A percentile compares a stretch with the other conserved stretches of the same genome.
Evolutionary conservation across 92 coral and sea anemone genomes (phyloP).

Genomic region (Parazoanthus darwini): DNA sequence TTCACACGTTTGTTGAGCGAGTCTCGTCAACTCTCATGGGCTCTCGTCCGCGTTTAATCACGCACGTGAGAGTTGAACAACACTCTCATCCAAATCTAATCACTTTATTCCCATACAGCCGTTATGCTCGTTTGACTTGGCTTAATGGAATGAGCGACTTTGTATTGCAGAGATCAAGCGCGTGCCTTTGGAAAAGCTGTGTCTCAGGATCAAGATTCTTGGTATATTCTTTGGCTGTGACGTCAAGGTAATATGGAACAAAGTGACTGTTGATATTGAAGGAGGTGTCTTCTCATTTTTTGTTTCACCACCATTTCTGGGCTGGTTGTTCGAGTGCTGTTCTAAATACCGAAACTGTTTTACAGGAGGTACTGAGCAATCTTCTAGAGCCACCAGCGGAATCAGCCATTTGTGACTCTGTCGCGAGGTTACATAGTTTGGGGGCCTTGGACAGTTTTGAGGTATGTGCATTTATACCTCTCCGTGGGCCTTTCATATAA

Average conservation of each 20-base stretch:
- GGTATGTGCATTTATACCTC: slow-evolving; percentile 38
- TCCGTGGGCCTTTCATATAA: background rate
- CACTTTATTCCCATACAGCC: too few relatives aligned
- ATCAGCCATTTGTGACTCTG: slow-evolving; percentile 63
- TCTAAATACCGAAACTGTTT: background rate
- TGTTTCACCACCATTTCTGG: too few relatives aligned
- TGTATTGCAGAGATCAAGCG: slow-evolving; percentile 77
- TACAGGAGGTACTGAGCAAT: slow-evolving; percentile 70
- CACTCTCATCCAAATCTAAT: too few relatives aligned
- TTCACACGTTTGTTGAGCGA: too few relatives aligned
- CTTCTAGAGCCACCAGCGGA: slow-evolving; percentile 79
- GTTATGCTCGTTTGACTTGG: too few relatives aligned
- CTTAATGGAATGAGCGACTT: too few relatives aligned
- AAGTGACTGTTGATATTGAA: background rate
- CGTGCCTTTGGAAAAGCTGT: slow-evolving; percentile 84
- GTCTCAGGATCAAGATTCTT: slow-evolving; percentile 83
- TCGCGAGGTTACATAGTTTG: slow-evolving; percentile 73
- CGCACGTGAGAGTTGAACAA: too few relatives aligned
- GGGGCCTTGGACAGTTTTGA: slow-evolving; percentile 82
- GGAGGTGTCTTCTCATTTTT: background rate
- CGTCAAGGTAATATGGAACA: slow-evolving; percentile 56
- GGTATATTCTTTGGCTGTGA: slow-evolving; percentile 79
- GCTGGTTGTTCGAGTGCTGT: too few relatives aligned
- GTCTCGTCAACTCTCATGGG: too few relatives aligned
- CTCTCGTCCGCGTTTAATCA: too few relatives aligned